phyloP scores from a whole-genome alignment of 2,797 vertebrate genomes.

The Bryconaethiops microstoma region DNA sequence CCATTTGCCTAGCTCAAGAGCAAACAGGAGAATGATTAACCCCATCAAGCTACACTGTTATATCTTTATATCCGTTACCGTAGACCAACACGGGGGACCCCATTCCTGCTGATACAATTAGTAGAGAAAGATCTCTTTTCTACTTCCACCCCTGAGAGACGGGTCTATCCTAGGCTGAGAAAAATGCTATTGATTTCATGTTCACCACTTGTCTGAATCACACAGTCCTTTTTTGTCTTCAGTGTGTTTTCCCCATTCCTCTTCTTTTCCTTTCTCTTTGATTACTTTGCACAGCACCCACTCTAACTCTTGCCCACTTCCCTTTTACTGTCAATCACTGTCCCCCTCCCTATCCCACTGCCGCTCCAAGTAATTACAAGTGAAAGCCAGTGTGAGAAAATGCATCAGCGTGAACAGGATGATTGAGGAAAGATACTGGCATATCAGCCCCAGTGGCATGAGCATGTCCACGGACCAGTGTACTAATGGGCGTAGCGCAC shows the following conservation, averaged over 20 bases:
- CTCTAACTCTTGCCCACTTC: slow-evolving; percentile 46
- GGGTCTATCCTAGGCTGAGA: slow-evolving; percentile 44
- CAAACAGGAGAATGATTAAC: slow-evolving; percentile 46
- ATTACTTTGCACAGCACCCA: slow-evolving; percentile 56
- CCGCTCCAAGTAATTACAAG: slow-evolving; percentile 60
- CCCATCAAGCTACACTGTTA: slow-evolving; percentile 19
- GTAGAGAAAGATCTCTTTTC: slow-evolving; percentile 30
- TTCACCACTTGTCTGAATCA: slow-evolving; percentile 52
- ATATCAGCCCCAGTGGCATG: slow-evolving; percentile 24
- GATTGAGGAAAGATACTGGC: slow-evolving; percentile 34
- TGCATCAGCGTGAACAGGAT: slow-evolving; percentile 49
- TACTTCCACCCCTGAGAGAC: slow-evolving; percentile 44
- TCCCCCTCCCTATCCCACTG: slow-evolving; percentile 39
- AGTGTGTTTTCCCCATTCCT: slow-evolving; percentile 18
- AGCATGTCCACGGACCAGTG: slow-evolving; percentile 56
- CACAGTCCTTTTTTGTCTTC: slow-evolving; percentile 44
- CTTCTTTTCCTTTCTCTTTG: slow-evolving; percentile 32
- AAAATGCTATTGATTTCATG: slow-evolving; percentile 68
- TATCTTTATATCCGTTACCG: slow-evolving; percentile 6
- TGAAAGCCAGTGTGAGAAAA: slow-evolving; percentile 53
- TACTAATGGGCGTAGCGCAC: slow-evolving; percentile 53
- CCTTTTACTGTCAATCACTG: slow-evolving; percentile 55
- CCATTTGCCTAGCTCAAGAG: slow-evolving; percentile 8
- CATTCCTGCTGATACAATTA: slow-evolving; percentile 40
- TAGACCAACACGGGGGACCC: not conserved